Conservation (phyloP, 2,797 vertebrate genomes). For the Pantherophis vulpinus region DNA sequence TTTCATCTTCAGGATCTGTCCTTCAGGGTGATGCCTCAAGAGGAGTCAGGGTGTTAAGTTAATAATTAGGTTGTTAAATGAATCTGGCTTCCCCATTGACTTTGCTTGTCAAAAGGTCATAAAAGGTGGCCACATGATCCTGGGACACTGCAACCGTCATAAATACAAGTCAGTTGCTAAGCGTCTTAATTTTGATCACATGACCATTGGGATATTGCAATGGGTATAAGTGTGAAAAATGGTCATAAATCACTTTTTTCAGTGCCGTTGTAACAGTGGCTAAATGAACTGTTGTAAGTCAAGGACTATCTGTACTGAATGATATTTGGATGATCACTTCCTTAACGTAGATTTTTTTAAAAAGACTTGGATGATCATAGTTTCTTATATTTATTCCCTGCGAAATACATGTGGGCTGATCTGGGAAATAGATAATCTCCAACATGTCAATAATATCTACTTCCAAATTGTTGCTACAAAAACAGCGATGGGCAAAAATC, state of each 20-base stretch:
- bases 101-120: neutral
- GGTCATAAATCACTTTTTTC: neutral
- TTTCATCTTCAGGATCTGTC: too few relatives aligned
- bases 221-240: neutral
- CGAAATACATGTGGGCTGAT: neutral
- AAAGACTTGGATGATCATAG: neutral
- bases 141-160: too few relatives aligned
- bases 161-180: too few relatives aligned
- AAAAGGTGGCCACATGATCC: neutral
- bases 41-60: neutral
- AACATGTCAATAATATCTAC: neutral
- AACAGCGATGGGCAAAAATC: neutral
- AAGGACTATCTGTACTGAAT: neutral
- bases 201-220: too few relatives aligned
- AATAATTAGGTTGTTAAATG: neutral
- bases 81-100: neutral
- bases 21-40: too few relatives aligned
- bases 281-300: neutral
- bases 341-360: neutral
- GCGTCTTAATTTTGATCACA: too few relatives aligned
- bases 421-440: neutral
- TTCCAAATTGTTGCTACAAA: neutral
- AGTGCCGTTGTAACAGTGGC: neutral
- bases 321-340: neutral
- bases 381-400: neutral